Evolutionary conservation across 2,888 invertebrate species (phyloP).

Genomic region (Neelides folsomi): DNA sequence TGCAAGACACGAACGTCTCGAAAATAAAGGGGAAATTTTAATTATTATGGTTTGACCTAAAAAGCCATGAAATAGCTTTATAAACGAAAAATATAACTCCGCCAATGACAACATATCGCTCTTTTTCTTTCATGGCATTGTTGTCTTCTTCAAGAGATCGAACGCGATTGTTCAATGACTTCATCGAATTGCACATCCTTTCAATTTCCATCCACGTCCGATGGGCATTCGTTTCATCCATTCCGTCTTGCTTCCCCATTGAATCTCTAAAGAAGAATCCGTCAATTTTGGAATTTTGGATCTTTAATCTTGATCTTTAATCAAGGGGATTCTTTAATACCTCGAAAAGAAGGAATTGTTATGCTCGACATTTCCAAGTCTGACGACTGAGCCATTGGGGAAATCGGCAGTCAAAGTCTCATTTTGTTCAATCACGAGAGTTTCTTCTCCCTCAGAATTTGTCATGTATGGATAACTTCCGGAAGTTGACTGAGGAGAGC

Average conservation of each 20-base stretch:
- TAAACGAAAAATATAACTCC: constrained; percentile 26
- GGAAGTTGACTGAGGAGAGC: no score
- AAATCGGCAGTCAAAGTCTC: constrained; percentile 27
- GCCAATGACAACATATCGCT: constrained; percentile 37
- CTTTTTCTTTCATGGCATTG: constrained; percentile 67
- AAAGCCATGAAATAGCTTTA: constrained; percentile 28
- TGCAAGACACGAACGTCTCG: no score
- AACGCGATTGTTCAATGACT: constrained; percentile 59
- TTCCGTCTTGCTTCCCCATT: not conserved
- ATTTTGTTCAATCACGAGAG: constrained; percentile 23
- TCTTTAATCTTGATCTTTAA: not conserved
- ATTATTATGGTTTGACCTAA: constrained; percentile 13
- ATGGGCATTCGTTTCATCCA: constrained; percentile 5
- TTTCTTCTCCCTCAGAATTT: constrained; percentile 31
- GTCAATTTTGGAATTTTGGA: not conserved
- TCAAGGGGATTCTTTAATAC: not conserved
- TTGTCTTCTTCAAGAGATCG: constrained; percentile 76
- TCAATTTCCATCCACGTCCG: constrained; percentile 47
- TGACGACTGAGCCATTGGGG: constrained; percentile 9
- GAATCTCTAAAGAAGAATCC: not conserved
- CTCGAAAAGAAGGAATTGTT: not conserved
- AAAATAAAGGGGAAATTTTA: no score
- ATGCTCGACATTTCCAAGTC: no score
- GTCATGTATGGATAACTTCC: constrained; percentile 1
- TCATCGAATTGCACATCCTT: constrained; percentile 66